Evolutionary conservation across 2,888 invertebrate species (phyloP).

Genomic region (Coronaproctus castanopsis): DNA sequence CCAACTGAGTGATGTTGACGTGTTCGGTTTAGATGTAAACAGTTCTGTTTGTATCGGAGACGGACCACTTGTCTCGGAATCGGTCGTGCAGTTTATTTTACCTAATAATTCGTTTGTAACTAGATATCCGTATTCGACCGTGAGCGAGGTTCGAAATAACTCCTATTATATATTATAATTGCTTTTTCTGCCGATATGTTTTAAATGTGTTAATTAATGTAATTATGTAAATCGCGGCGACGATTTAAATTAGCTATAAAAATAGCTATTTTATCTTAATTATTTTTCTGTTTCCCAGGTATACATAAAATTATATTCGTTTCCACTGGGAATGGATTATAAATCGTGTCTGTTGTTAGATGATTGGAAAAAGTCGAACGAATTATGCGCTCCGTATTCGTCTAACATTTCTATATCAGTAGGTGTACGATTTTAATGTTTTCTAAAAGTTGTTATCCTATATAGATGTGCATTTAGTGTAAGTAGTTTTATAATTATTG

Average conservation of each 20-base stretch:
- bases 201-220: too few relatives aligned
- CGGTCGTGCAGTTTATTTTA: neutral
- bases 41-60: neutral
- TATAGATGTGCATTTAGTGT: too few relatives aligned
- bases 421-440: neutral
- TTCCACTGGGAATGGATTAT: neutral
- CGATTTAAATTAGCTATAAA: too few relatives aligned
- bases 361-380: neutral
- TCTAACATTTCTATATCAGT: neutral
- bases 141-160: too few relatives aligned
- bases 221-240: too few relatives aligned
- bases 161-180: too few relatives aligned
- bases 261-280: too few relatives aligned
- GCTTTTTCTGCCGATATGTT: too few relatives aligned
- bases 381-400: neutral
- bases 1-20: neutral
- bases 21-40: neutral
- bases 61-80: neutral
- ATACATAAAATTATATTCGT: neutral
- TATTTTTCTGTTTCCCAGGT: neutral
- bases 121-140: neutral
- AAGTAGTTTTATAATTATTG: too few relatives aligned
- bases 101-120: neutral
- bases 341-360: neutral
- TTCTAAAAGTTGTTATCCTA: too few relatives aligned